Evolutionary conservation across 2,113 vertebrate species (phyloP), one percentile per base, ranked within the genome.

Genomic region (Hippocampus mohnikei): DNA sequence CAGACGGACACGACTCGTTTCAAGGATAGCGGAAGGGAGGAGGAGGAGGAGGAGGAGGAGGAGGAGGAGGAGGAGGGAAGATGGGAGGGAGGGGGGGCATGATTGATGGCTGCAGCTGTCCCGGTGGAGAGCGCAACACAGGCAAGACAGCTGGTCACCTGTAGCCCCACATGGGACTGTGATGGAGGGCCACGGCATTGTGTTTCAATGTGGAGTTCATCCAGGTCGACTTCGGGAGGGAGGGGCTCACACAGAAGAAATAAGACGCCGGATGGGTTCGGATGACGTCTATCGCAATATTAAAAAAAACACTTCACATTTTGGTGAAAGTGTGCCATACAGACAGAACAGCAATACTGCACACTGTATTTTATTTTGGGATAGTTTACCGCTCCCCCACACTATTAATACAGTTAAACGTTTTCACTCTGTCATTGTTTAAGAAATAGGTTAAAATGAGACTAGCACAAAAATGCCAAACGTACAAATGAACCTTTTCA

Each of bases 41-140:
- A 46, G 42, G 63, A 25, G 61, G 40, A 63, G 79, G 40, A 33
- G 29, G 29, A 33, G 29, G 29, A 33, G 29, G 29, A n/a, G n/a
- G 29, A 33, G 5, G 29, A 33, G 9, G 59, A n/a, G n/a, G n/a
- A n/a, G 29, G 18, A 15, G 60, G 33, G 18, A 21, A n/a, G n/a
- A n/a, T n/a, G 33, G 12, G 15, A 40, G 63, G 70, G 79, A 67
- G 76, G 72, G 79, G 66, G 76, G 70, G 13, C 44, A 79, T 90
- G 91, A 93, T 89, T 91, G 89, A 92, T 90, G 87, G 91, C 85
- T 88, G 80, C 88, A 91, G 91, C 90, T 92, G 89, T 89, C 88
- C 88, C 84, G 74, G 79, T 84, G 85, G 86, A 83, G 75, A 76
- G 78, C 74, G 71, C 78, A 84, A 86, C 88, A 83, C 85, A 88